Conservation (phyloP, 2,888 invertebrate species). For the Drosophila stalkeri region DNA sequence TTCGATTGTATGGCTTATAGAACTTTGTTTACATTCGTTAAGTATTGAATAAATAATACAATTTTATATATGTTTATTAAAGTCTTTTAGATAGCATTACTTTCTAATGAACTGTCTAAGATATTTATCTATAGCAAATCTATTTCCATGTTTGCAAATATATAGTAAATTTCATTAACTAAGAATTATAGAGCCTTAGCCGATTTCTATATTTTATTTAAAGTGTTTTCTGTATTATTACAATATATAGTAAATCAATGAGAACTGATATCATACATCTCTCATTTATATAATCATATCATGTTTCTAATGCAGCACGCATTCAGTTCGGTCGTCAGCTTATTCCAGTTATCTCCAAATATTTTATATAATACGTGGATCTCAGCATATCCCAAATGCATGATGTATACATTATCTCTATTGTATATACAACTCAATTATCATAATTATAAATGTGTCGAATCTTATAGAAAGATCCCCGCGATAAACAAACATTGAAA, state of each 20-base stretch:
- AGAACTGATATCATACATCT: neutral
- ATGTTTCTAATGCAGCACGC: neutral
- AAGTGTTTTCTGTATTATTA: too few relatives aligned
- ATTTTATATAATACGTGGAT: neutral
- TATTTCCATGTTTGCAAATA: neutral
- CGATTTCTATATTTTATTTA: neutral
- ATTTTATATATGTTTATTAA: neutral
- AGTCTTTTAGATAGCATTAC: neutral
- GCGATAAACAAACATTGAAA: neutral
- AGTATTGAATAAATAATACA: neutral
- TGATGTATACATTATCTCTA: neutral
- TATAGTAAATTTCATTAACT: neutral
- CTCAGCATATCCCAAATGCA: neutral
- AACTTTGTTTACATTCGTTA: neutral
- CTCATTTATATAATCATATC: neutral
- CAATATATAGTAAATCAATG: neutral
- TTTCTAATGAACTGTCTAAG: neutral
- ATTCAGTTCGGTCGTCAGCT: neutral
- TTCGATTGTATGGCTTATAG: neutral
- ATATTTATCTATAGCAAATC: neutral
- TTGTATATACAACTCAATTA: conserved; percentile 14
- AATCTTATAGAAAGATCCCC: conserved; percentile 1
- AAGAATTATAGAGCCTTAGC: too few relatives aligned
- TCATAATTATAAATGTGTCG: conserved; percentile 6
- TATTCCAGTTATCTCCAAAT: neutral